These are phyloP conservation scores for Calephelis nemesis DNA, from an alignment of 1,140 invertebrate species.

Conservation along the genomic window DNA sequence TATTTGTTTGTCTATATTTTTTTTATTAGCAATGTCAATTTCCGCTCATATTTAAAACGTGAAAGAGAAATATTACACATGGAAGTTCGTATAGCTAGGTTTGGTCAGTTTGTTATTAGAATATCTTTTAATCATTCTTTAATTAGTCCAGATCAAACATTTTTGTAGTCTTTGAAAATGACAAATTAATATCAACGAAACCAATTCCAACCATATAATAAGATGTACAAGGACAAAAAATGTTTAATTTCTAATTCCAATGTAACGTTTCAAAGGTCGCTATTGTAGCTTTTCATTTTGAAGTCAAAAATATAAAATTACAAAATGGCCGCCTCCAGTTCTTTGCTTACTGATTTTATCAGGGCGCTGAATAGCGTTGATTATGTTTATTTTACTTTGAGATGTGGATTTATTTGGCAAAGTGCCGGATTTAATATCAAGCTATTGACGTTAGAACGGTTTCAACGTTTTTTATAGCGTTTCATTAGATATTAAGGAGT, in stretches of 20 bases:
- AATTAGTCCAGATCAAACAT: neutral
- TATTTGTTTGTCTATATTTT: too few species aligned
- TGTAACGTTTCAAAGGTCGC: constrained; percentile 15
- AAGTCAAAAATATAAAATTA: constrained; percentile 16
- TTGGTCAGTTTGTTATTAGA: too few species aligned
- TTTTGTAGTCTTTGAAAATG: neutral
- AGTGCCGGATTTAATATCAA: constrained; percentile 16
- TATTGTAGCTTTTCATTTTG: constrained; percentile 12
- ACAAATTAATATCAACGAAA: neutral
- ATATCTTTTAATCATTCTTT: too few species aligned
- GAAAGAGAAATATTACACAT: too few species aligned
- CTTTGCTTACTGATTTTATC: constrained; percentile 15
- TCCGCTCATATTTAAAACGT: too few species aligned
- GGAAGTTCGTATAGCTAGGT: too few species aligned
- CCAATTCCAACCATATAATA: constrained; percentile 6
- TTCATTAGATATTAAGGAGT: constrained; percentile 12
- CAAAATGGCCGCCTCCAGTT: constrained; percentile 9
- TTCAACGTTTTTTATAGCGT: constrained; percentile 4
- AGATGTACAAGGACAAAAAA: constrained; percentile 13
- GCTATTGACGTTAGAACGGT: constrained; percentile 14
- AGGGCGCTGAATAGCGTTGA: constrained; percentile 10
- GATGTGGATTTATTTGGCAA: constrained; percentile 17
- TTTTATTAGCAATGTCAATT: too few species aligned
- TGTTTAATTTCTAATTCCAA: constrained; percentile 18
- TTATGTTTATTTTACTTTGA: constrained; percentile 18